Conservation (phyloP, 1,140 invertebrate species). For the Dufourea novaeangliae region DNA sequence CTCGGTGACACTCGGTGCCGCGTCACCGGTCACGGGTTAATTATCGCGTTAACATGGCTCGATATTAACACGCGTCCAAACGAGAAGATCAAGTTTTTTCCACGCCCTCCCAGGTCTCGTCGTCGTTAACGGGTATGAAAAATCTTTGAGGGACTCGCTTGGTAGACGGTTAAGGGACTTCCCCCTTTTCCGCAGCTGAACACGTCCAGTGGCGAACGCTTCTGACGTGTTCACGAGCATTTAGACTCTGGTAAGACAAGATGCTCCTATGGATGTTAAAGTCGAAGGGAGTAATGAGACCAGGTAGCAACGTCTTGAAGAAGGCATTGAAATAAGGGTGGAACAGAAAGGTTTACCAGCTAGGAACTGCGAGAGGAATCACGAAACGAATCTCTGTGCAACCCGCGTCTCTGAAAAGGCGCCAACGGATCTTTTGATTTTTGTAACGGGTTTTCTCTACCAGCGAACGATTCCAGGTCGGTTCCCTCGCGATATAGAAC, state of each 20-base stretch:
- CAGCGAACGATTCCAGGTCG: not conserved
- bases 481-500: not conserved
- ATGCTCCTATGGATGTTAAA: not conserved
- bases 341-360: too few species aligned
- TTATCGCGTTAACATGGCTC: constrained; percentile 42
- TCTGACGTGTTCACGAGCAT: constrained; percentile 15
- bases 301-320: constrained; percentile 33
- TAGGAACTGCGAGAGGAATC: too few species aligned
- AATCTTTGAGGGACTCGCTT: constrained; percentile 6
- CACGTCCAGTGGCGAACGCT: not conserved
- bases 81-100: constrained; percentile 21
- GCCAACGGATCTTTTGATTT: constrained; percentile 33
- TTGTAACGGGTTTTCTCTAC: not conserved
- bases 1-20: constrained; percentile 39
- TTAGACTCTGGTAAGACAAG: not conserved
- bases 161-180: constrained; percentile 1
- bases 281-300: constrained; percentile 40
- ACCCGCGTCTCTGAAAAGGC: constrained; percentile 19
- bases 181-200: not conserved
- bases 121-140: constrained; percentile 29
- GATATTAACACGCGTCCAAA: constrained; percentile 22
- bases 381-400: too few species aligned
- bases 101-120: not conserved
- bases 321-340: constrained; percentile 1
- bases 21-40: constrained; percentile 49